Conservation (phyloP, 2,888 invertebrate genomes). For the Halocaridina rubra region DNA sequence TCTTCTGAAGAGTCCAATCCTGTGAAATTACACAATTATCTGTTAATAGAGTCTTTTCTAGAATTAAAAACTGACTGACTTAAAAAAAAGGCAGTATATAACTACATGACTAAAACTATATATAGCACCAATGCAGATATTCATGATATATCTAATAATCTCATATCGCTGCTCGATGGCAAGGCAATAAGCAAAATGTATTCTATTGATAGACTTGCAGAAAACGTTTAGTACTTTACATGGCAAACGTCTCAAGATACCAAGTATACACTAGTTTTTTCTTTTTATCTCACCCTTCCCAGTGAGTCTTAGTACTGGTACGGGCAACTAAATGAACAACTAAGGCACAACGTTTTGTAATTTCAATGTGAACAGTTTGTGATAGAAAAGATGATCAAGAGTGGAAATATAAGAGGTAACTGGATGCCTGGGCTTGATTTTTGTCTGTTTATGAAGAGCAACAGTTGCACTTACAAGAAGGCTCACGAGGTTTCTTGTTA, state of each 20-base stretch:
- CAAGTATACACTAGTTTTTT: neutral
- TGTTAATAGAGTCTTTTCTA: no score
- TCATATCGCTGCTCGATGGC: no score
- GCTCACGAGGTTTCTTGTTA: no score
- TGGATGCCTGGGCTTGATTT: no score
- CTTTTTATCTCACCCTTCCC: neutral
- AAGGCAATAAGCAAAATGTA: no score
- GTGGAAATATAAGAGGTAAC: no score
- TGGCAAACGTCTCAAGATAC: neutral
- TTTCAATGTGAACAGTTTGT: no score
- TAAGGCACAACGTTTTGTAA: no score
- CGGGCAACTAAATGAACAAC: neutral
- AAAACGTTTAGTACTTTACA: neutral
- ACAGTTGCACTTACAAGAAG: no score
- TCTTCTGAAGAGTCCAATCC: constrained; percentile 44
- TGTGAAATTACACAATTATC: constrained; percentile 3
- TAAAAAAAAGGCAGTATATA: neutral
- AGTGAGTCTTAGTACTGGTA: neutral
- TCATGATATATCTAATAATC: neutral
- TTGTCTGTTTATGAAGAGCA: no score
- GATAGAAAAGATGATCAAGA: no score
- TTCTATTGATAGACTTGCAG: no score
- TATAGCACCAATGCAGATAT: neutral
- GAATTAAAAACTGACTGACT: neutral
- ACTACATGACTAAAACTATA: neutral